Evolutionary conservation across 2,888 invertebrate genomes (phyloP).

Genomic region (Apeira syringaria): DNA sequence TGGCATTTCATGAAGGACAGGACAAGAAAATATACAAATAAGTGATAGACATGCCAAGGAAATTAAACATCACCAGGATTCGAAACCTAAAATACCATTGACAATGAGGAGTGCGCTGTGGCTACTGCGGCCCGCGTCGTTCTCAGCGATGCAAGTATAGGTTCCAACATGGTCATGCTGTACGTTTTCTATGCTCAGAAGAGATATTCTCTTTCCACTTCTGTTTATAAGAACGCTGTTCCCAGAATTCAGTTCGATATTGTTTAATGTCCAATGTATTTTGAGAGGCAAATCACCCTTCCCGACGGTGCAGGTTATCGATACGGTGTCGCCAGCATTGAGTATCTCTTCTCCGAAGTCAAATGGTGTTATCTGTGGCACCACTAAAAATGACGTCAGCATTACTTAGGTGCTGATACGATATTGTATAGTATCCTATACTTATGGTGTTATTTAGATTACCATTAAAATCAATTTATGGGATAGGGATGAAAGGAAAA

Average conservation of each 20-base stretch:
- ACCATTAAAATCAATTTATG: background rate
- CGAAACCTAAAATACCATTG: slow-evolving; percentile 39
- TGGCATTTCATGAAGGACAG: background rate
- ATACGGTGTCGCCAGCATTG: slow-evolving; percentile 89
- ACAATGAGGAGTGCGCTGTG: slow-evolving; percentile 86
- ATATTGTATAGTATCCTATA: background rate
- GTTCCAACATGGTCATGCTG: slow-evolving; percentile 83
- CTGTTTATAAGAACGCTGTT: slow-evolving; percentile 30
- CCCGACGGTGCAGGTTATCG: slow-evolving; percentile 86
- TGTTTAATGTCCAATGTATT: slow-evolving; percentile 88
- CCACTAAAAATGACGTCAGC: slow-evolving; percentile 67
- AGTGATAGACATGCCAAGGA: slow-evolving; percentile 9
- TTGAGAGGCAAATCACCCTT: slow-evolving; percentile 88
- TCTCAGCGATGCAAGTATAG: slow-evolving; percentile 85
- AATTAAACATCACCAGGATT: background rate
- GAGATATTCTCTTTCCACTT: slow-evolving; percentile 59
- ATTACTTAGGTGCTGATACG: background rate
- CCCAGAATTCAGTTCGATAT: slow-evolving; percentile 64
- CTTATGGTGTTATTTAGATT: background rate
- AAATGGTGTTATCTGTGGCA: slow-evolving; percentile 88
- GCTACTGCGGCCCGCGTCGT: slow-evolving; percentile 85
- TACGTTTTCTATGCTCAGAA: slow-evolving; percentile 83
- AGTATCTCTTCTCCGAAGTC: slow-evolving; percentile 88
- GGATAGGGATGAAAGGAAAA: background rate
- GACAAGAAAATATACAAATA: slow-evolving; percentile 1